Conservation (phyloP, 1,140 invertebrate genomes). For the Episyrphus balteatus region DNA sequence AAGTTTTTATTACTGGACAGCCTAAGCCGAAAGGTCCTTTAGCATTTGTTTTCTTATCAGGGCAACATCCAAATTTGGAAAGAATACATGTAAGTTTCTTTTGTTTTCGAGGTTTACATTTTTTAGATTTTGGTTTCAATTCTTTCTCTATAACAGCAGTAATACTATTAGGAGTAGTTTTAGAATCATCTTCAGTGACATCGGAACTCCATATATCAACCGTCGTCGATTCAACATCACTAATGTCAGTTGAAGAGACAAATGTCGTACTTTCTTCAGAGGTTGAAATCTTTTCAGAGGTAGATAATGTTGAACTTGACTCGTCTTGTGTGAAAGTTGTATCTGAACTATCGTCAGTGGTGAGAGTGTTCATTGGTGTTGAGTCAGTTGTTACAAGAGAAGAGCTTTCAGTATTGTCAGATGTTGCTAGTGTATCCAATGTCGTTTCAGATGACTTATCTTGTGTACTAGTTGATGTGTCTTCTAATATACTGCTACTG, state of each 20-base stretch:
- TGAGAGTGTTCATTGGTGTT: too few relatives aligned
- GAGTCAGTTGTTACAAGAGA: too few relatives aligned
- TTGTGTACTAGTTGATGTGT: conserved; percentile 9
- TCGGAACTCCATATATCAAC: conserved; percentile 36
- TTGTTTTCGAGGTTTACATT: conserved; percentile 49
- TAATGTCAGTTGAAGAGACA: neutral
- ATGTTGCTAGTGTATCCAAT: conserved; percentile 4
- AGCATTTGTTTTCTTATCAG: conserved; percentile 70
- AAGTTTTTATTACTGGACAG: conserved; percentile 60
- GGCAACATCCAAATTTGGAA: conserved; percentile 78
- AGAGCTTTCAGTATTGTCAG: conserved; percentile 22
- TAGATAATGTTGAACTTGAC: too few relatives aligned
- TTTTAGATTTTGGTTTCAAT: conserved; percentile 35
- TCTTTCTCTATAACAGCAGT: conserved; percentile 38
- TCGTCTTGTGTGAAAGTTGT: too few relatives aligned
- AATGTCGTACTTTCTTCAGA: conserved; percentile 4
- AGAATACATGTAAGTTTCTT: conserved; percentile 52
- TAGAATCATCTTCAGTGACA: conserved; percentile 15
- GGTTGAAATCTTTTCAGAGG: too few relatives aligned
- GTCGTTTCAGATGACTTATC: conserved; percentile 5
- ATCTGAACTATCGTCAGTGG: too few relatives aligned
- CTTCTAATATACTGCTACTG: neutral
- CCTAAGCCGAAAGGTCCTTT: conserved; percentile 76
- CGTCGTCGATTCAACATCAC: conserved; percentile 14
- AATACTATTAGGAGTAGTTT: conserved; percentile 38